Evolutionary conservation across 1,140 invertebrate genomes (phyloP).

Genomic region (Bradysia coprophila): DNA sequence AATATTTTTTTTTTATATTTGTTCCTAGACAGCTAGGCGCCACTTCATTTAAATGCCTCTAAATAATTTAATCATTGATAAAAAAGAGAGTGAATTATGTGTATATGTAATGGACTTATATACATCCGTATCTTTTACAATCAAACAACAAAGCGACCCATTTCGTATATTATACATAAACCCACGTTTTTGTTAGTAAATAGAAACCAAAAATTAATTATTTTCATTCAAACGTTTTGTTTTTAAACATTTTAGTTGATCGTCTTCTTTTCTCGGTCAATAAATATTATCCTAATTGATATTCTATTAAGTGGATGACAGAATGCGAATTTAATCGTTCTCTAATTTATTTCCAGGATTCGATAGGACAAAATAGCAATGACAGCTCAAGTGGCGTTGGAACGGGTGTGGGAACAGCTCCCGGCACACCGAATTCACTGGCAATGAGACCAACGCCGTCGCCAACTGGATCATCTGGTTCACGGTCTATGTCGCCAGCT

Average conservation of each 20-base stretch:
- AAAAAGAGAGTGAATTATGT: too few relatives aligned
- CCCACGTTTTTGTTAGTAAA: too few relatives aligned
- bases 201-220: too few relatives aligned
- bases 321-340: neutral
- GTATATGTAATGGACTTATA: too few relatives aligned
- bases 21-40: too few relatives aligned
- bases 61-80: too few relatives aligned
- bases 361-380: conserved; percentile 69
- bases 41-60: too few relatives aligned
- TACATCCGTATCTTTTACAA: too few relatives aligned
- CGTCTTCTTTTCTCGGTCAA: neutral
- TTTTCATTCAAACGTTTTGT: too few relatives aligned
- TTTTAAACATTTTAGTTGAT: neutral
- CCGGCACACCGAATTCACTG: conserved; percentile 41
- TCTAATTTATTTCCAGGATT: conserved; percentile 41
- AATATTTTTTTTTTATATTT: too few relatives aligned
- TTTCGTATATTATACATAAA: too few relatives aligned
- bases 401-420: conserved; percentile 53
- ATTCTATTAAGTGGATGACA: neutral
- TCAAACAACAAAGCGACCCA: too few relatives aligned
- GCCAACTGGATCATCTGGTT: conserved; percentile 74
- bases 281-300: neutral
- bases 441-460: conserved; percentile 80
- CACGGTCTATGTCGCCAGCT: conserved; percentile 88
- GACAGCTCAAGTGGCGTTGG: conserved; percentile 44